Evolutionary conservation across 1,140 invertebrate species (phyloP).

Genomic region (Drosophila nannoptera): DNA sequence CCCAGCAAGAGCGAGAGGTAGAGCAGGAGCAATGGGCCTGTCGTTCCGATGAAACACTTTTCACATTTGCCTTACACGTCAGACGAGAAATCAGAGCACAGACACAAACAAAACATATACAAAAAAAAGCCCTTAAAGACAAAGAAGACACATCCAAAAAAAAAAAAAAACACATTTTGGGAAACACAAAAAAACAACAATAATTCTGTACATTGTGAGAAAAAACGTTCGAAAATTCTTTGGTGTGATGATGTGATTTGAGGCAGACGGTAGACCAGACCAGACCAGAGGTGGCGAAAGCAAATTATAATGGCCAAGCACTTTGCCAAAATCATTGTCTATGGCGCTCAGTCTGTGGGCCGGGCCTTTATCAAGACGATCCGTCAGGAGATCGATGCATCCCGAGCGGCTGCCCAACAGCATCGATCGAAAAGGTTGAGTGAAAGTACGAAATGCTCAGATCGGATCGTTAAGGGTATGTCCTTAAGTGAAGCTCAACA

Average conservation of each 20-base stretch:
- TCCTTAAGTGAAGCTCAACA: conserved; percentile 47
- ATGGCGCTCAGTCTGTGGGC: conserved; percentile 48
- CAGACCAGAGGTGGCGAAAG: not conserved
- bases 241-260: conserved; percentile 18
- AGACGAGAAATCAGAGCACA: too few species aligned
- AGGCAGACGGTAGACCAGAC: conserved; percentile 9
- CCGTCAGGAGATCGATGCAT: conserved; percentile 56
- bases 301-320: conserved; percentile 42
- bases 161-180: too few species aligned
- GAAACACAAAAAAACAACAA: too few species aligned
- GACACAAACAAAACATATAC: too few species aligned
- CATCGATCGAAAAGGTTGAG: conserved; percentile 11
- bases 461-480: conserved; percentile 47
- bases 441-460: not conserved
- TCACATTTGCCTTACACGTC: too few species aligned
- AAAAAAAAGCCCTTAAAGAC: too few species aligned
- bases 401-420: conserved; percentile 71
- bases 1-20: too few species aligned
- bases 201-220: conserved; percentile 11
- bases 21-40: too few species aligned
- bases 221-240: conserved; percentile 33
- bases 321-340: conserved; percentile 38
- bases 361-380: conserved; percentile 52
- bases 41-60: too few species aligned
- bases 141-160: too few species aligned